phyloP scores from a whole-genome alignment of 2,888 invertebrate genomes.

The Caenorhabditis uteleia region DNA sequence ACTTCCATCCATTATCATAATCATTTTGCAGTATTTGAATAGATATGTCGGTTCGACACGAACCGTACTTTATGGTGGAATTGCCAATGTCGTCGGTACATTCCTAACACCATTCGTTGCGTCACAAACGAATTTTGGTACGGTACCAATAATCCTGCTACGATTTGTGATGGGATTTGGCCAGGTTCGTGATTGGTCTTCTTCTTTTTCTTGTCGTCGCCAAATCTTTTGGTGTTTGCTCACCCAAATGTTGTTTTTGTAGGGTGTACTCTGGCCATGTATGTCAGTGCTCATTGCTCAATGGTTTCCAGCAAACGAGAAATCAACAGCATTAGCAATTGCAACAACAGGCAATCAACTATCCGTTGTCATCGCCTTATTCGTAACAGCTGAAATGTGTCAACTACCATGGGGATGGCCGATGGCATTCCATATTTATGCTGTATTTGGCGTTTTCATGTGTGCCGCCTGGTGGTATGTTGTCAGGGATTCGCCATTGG shows the following conservation, averaged over 20 bases:
- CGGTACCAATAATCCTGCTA: slow-evolving; percentile 53
- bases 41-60: slow-evolving; percentile 52
- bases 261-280: slow-evolving; percentile 68
- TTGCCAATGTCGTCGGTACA: slow-evolving; percentile 64
- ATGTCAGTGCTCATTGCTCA: slow-evolving; percentile 66
- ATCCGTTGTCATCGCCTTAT: slow-evolving; percentile 67
- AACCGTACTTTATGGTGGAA: slow-evolving; percentile 62
- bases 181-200: slow-evolving; percentile 43
- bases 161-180: slow-evolving; percentile 68
- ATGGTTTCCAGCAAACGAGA: slow-evolving; percentile 67
- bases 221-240: not conserved
- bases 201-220: not conserved
- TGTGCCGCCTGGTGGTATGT: slow-evolving; percentile 57
- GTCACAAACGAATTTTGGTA: slow-evolving; percentile 48
- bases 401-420: slow-evolving; percentile 67
- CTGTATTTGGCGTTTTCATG: slow-evolving; percentile 56
- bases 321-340: slow-evolving; percentile 65
- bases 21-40: slow-evolving; percentile 32
- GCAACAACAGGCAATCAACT: slow-evolving; percentile 68
- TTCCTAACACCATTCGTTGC: slow-evolving; percentile 62
- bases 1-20: not conserved
- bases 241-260: slow-evolving; percentile 3
- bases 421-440: slow-evolving; percentile 67
- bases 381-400: slow-evolving; percentile 67
- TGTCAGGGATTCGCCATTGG: slow-evolving; percentile 57